A percentile compares a stretch with the other conserved stretches of the same genome.
Conservation (phyloP, 2,888 invertebrate species). For the Apocheima hispidaria region DNA sequence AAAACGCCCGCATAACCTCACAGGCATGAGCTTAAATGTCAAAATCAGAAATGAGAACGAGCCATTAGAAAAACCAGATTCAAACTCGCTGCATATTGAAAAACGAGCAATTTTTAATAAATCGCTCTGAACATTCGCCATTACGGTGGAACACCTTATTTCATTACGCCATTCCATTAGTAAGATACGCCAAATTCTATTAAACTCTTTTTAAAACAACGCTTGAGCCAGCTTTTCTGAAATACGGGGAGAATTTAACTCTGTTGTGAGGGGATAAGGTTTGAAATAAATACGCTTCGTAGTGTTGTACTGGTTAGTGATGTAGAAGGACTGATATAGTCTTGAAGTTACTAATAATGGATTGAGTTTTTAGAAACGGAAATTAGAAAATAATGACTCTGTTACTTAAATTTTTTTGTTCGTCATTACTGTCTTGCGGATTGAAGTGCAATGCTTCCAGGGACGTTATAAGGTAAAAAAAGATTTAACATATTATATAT, state of each 20-base stretch:
- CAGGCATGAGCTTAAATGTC: too few relatives aligned
- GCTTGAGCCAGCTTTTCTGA: conserved; percentile 54
- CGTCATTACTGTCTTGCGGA: too few relatives aligned
- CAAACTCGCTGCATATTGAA: conserved; percentile 70
- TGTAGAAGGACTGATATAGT: conserved; percentile 12
- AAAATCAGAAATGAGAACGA: neutral
- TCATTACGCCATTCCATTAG: conserved; percentile 83
- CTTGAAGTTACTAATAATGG: too few relatives aligned
- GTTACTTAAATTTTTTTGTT: too few relatives aligned
- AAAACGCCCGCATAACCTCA: too few relatives aligned
- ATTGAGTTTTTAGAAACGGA: too few relatives aligned
- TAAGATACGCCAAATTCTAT: conserved; percentile 82
- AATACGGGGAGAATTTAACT: conserved; percentile 11
- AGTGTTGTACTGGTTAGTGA: conserved; percentile 19
- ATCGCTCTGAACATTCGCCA: conserved; percentile 68
- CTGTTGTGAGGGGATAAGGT: conserved; percentile 18
- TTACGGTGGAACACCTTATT: conserved; percentile 79
- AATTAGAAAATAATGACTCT: too few relatives aligned
- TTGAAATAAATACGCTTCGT: neutral
- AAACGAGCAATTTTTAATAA: conserved; percentile 74
- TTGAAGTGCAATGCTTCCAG: too few relatives aligned
- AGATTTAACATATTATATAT: too few relatives aligned
- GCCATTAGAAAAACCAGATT: conserved; percentile 40
- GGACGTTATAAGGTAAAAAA: too few relatives aligned
- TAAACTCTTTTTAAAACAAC: conserved; percentile 74